phyloP scores from a whole-genome alignment of 2,888 invertebrate species.

The Drosophila mettleri region DNA sequence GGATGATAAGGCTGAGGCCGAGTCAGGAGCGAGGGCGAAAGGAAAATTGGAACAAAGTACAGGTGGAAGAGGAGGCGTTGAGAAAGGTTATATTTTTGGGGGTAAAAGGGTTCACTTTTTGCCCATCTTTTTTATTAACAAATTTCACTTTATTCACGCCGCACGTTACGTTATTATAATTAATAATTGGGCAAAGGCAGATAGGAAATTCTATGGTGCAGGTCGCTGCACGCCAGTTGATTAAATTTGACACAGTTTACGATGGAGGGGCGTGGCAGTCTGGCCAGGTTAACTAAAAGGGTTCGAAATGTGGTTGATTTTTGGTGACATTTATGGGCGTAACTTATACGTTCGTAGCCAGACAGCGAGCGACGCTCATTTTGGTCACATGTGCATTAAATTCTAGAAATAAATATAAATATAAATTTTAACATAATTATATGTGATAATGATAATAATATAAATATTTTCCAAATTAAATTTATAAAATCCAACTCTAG shows the following conservation, averaged over 20 bases:
- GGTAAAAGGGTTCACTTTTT: constrained; percentile 59
- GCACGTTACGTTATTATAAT: constrained; percentile 71
- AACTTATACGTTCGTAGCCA: constrained; percentile 27
- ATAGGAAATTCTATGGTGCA: constrained; percentile 41
- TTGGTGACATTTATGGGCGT: constrained; percentile 61
- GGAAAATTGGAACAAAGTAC: not conserved
- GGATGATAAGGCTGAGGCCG: constrained; percentile 19
- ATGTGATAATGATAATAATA: too few species aligned
- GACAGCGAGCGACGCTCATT: not conserved
- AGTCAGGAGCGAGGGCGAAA: not conserved
- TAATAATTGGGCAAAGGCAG: constrained; percentile 60
- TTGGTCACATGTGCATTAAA: not conserved
- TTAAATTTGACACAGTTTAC: constrained; percentile 74
- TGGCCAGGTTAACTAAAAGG: constrained; percentile 51
- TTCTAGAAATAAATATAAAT: not conserved
- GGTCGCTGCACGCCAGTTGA: constrained; percentile 65
- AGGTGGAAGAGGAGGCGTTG: not conserved
- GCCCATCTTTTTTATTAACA: constrained; percentile 72
- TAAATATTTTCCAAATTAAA: too few species aligned
- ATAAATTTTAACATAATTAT: too few species aligned
- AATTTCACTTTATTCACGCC: constrained; percentile 76
- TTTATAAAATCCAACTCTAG: too few species aligned
- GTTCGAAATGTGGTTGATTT: constrained; percentile 62
- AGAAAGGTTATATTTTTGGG: constrained; percentile 14
- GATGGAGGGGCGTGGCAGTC: constrained; percentile 5